phyloP scores from a whole-genome alignment of 2,888 invertebrate species.

The Ptychoptera contaminata region DNA sequence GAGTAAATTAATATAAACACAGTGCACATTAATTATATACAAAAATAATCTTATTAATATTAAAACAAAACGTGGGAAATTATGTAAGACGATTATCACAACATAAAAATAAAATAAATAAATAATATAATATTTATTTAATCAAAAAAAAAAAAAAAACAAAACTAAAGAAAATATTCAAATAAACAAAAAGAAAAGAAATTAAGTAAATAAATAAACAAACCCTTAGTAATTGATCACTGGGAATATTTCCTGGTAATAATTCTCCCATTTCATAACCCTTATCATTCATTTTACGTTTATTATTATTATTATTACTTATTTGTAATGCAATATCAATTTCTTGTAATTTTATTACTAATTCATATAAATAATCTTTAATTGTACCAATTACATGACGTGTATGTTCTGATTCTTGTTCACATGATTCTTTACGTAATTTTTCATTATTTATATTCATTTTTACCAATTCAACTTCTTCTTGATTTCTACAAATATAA shows the following conservation, averaged over 20 bases:
- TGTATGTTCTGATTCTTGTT: constrained; percentile 24
- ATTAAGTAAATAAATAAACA: neutral
- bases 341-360: constrained; percentile 30
- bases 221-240: constrained; percentile 1
- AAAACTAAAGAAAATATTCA: neutral
- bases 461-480: constrained; percentile 49
- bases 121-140: neutral
- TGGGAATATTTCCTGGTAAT: constrained; percentile 1
- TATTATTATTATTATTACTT: too few relatives aligned
- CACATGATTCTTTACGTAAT: constrained; percentile 27
- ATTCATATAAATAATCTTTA: constrained; percentile 26
- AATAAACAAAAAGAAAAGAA: too few relatives aligned
- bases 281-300: constrained; percentile 3
- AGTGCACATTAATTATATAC: too few relatives aligned
- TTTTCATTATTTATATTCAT: constrained; percentile 37
- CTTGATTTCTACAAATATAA: constrained; percentile 44
- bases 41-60: too few relatives aligned
- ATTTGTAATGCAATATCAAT: constrained; percentile 20
- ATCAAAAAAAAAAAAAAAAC: neutral
- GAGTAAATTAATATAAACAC: too few relatives aligned
- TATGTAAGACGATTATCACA: too few relatives aligned
- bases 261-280: neutral
- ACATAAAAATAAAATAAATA: too few relatives aligned
- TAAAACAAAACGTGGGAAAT: too few relatives aligned
- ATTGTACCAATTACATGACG: constrained; percentile 23